Base-by-base conservation (phyloP, 1,140 invertebrate species). In the Notospermus geniculatus region DNA sequence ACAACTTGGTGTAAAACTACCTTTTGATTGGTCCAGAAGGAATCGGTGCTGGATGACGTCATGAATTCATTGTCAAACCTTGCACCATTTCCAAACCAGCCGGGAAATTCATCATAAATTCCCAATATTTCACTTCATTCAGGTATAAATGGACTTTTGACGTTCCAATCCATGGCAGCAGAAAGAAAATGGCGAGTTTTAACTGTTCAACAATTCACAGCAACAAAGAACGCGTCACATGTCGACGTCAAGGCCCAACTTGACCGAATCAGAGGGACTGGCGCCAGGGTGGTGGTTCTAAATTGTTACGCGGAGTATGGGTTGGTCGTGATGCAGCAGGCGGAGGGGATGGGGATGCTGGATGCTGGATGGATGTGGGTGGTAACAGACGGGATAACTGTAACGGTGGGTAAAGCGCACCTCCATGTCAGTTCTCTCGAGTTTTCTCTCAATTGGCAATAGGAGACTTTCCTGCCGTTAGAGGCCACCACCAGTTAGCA, bases 81-180 rank as follows among this genome's bases (percentile, higher is more conserved):
- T n/a, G n/a, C n/a, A n/a, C n/a, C n/a, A n/a, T n/a, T n/a, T n/a
- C n/a, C n/a, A n/a, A n/a, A n/a, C n/a, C n/a, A n/a, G n/a, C n/a
- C n/a, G n/a, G n/a, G n/a, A n/a, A n/a, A n/a, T n/a, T 36, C 15
- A 36, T 36, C 32, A 36, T 36, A 36, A 36, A 36, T 36, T 36
- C 15, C 15, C 32, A 15, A 36, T 36, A 36, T 15, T 36, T 36
- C 5, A 36, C 32, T 36, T n/a, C 4, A 7, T 50, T 23, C 25
- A 50, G 46, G 46, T 50, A 50, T 27, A 4, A 50, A 50, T 50
- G 46, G 46, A 9, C 46, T 50, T 5, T 9, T 50, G 46, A 19
- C 4, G 5, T 50, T 50, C 25, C 46, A 50, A n/a, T 19, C 46
- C 46, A 27, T 7, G 25, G 46, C 46, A 23, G 46, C 19, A 9